These are phyloP conservation scores for Cataglyphis hispanica DNA, from an alignment of 1,140 invertebrate genomes.

Conservation along the genomic window DNA sequence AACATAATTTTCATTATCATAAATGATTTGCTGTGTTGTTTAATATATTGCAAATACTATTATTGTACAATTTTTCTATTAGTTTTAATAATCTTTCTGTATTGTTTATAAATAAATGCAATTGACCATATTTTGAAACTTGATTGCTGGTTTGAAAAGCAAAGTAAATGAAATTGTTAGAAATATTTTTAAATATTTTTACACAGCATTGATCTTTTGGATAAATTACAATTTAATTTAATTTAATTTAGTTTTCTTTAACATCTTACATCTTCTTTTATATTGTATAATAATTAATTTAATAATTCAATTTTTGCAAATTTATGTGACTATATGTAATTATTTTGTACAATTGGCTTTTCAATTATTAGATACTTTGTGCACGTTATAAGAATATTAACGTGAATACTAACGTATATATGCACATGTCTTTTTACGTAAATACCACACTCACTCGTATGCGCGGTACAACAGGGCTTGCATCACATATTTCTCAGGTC, in stretches of 20 bases:
- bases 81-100: too few relatives aligned
- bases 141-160: conserved; percentile 2
- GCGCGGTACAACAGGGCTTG: not conserved
- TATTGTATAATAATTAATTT: conserved; percentile 8
- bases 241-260: not conserved
- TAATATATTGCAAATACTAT: too few relatives aligned
- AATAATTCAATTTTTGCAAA: conserved; percentile 19
- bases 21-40: too few relatives aligned
- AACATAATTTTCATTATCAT: too few relatives aligned
- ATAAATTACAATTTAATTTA: not conserved
- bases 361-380: conserved; percentile 16
- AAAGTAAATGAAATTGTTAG: conserved; percentile 22
- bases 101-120: too few relatives aligned
- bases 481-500: conserved; percentile 25
- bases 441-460: conserved; percentile 8
- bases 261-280: conserved; percentile 5
- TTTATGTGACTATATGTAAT: not conserved
- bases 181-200: not conserved
- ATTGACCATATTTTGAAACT: too few relatives aligned
- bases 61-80: too few relatives aligned
- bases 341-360: conserved; percentile 20
- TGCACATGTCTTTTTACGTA: conserved; percentile 19
- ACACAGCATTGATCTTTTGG: not conserved
- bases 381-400: not conserved
- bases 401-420: not conserved